A percentile compares a stretch with the other conserved stretches of the same genome.
Evolutionary conservation across 2,888 invertebrate genomes (phyloP).

Genomic region (Dioctria linearis): DNA sequence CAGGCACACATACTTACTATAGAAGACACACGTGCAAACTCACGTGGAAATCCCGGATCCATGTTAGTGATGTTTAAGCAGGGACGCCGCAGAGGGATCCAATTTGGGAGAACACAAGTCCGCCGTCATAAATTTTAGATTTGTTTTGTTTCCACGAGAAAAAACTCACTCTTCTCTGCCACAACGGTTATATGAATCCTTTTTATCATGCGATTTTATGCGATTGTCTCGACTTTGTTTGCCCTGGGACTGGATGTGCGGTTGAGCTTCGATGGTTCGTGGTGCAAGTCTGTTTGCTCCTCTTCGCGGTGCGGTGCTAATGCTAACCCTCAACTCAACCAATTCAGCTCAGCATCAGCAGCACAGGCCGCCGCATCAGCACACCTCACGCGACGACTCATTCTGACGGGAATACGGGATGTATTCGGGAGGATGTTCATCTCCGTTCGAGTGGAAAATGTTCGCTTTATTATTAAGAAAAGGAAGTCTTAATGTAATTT

Average conservation of each 20-base stretch:
- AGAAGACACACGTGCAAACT: slow-evolving; percentile 51
- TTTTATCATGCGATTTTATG: slow-evolving; percentile 50
- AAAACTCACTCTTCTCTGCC: slow-evolving; percentile 25
- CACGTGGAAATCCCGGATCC: slow-evolving; percentile 26
- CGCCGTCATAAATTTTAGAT: slow-evolving; percentile 52
- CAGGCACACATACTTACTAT: slow-evolving; percentile 2
- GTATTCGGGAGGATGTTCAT: slow-evolving; percentile 56
- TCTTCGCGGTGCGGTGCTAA: not conserved
- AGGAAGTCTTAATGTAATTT: slow-evolving; percentile 59
- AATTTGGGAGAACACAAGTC: slow-evolving; percentile 37
- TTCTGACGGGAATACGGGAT: slow-evolving; percentile 32
- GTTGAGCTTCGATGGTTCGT: slow-evolving; percentile 17
- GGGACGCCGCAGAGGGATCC: slow-evolving; percentile 38
- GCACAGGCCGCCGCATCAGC: not conserved
- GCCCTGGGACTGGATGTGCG: slow-evolving; percentile 34
- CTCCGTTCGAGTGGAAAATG: slow-evolving; percentile 58
- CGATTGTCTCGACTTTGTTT: slow-evolving; percentile 57
- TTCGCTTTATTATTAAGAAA: slow-evolving; percentile 59
- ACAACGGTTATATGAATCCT: slow-evolving; percentile 38
- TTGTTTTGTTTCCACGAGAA: slow-evolving; percentile 50
- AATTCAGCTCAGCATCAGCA: not conserved
- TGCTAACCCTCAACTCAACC: slow-evolving; percentile 13
- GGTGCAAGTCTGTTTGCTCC: slow-evolving; percentile 28
- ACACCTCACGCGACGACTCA: slow-evolving; percentile 32
- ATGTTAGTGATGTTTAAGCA: not conserved